These are phyloP conservation scores for Phymanthus crucifer DNA, from an alignment of 92 coral and sea anemone species.

Conservation along the genomic window DNA sequence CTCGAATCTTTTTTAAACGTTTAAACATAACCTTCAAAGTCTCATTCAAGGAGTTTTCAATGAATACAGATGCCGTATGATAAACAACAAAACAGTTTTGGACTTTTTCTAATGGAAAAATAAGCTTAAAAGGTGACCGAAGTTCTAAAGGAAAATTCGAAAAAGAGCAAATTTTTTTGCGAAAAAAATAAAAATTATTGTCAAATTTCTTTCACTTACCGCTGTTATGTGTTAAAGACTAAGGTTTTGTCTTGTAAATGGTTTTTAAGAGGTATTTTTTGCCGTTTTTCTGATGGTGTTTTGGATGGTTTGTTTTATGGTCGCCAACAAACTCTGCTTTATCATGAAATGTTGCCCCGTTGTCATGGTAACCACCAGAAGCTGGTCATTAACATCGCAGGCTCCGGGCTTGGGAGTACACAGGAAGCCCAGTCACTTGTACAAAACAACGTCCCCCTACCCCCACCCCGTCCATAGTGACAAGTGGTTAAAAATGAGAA, in stretches of 20 bases:
- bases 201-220: neutral
- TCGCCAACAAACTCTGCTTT: conserved; percentile 27
- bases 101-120: conserved; percentile 3
- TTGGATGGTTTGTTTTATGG: conserved; percentile 27
- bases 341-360: conserved; percentile 10
- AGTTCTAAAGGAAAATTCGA: neutral
- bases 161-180: neutral
- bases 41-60: neutral
- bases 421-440: neutral
- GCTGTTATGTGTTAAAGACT: neutral
- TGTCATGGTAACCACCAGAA: conserved; percentile 4
- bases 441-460: too few species aligned
- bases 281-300: conserved; percentile 4
- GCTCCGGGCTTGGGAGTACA: neutral
- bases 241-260: neutral
- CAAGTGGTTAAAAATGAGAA: too few species aligned
- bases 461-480: too few species aligned
- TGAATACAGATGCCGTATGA: neutral
- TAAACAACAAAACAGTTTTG: neutral
- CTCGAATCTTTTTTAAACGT: neutral
- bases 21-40: neutral
- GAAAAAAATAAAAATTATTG: neutral
- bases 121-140: neutral
- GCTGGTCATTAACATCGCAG: neutral
- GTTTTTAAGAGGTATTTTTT: neutral